phyloP scores from a whole-genome alignment of 2,888 invertebrate species.

The Ischnura elegans region DNA sequence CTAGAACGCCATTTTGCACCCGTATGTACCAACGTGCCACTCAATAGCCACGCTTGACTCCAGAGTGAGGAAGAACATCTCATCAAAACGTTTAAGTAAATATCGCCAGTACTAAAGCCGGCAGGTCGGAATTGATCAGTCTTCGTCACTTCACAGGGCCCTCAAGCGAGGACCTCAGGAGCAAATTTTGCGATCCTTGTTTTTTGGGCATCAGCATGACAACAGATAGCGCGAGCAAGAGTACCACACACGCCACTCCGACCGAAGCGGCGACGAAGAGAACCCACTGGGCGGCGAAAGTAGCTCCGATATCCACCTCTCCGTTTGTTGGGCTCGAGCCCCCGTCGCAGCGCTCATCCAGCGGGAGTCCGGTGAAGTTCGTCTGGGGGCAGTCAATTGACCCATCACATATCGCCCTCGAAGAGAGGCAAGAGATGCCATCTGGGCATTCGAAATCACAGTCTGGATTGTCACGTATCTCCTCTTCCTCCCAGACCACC shows the following conservation, averaged over 20 bases:
- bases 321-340: neutral
- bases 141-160: constrained; percentile 39
- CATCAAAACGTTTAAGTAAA: neutral
- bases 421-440: constrained; percentile 44
- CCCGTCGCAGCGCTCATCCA: constrained; percentile 32
- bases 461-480: constrained; percentile 47
- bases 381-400: constrained; percentile 52
- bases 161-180: neutral
- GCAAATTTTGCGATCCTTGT: neutral
- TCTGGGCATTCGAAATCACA: constrained; percentile 47
- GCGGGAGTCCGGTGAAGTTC: constrained; percentile 52
- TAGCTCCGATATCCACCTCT: constrained; percentile 2
- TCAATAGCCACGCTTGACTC: neutral
- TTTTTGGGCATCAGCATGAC: constrained; percentile 38
- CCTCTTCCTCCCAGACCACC: neutral
- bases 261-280: constrained; percentile 40
- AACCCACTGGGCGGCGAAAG: constrained; percentile 36
- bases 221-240: neutral
- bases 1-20: neutral
- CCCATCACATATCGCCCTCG: constrained; percentile 7
- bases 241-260: constrained; percentile 22
- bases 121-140: neutral
- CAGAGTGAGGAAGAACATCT: neutral
- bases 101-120: neutral
- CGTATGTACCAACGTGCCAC: constrained; percentile 2